Percentiles rank a stretch among this genome's conserved stretches.
phyloP scores from a whole-genome alignment of 2,888 invertebrate species.

The Drosophila neotestacea region DNA sequence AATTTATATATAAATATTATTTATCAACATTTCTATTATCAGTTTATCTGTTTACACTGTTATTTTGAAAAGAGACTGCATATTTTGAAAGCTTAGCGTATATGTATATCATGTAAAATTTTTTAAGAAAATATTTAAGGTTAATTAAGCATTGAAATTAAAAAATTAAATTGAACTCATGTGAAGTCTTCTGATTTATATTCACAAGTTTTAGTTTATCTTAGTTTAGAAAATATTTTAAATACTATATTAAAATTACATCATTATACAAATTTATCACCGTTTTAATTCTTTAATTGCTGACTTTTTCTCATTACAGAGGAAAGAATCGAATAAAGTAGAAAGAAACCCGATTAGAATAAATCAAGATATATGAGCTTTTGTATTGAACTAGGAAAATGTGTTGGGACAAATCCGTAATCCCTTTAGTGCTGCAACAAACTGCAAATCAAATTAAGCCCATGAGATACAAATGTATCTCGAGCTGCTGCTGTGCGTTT shows the following conservation, averaged over 20 bases:
- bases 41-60: too few relatives aligned
- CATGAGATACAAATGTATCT: constrained; percentile 51
- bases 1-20: too few relatives aligned
- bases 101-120: too few relatives aligned
- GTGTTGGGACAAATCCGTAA: constrained; percentile 42
- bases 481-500: constrained; percentile 70
- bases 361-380: constrained; percentile 56
- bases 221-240: too few relatives aligned
- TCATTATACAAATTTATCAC: not conserved
- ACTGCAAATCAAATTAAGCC: constrained; percentile 68
- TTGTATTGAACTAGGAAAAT: constrained; percentile 40
- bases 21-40: too few relatives aligned
- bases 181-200: too few relatives aligned
- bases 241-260: not conserved
- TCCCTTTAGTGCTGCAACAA: constrained; percentile 38
- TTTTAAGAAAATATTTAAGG: too few relatives aligned
- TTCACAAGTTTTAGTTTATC: too few relatives aligned
- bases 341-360: constrained; percentile 6
- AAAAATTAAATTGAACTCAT: too few relatives aligned
- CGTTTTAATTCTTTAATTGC: not conserved
- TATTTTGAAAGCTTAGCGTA: too few relatives aligned
- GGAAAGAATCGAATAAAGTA: constrained; percentile 7
- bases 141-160: too few relatives aligned
- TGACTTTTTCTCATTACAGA: not conserved
- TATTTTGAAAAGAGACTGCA: too few relatives aligned